A percentile compares a stretch with the other conserved stretches of the same genome.
Evolutionary conservation across 1,140 invertebrate species (phyloP).

Genomic region (Formica exsecta): DNA sequence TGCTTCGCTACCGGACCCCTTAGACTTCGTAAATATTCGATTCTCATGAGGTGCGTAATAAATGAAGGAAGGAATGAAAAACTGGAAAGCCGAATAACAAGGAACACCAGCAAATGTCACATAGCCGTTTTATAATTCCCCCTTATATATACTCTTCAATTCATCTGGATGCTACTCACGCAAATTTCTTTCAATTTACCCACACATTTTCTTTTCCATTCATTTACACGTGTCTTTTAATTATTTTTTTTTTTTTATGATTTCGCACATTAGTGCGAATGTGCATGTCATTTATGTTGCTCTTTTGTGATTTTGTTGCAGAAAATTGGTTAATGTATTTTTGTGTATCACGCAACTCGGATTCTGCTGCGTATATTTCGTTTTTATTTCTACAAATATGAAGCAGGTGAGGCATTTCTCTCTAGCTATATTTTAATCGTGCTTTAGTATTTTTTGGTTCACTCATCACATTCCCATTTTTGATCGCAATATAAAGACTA

Average conservation of each 20-base stretch:
- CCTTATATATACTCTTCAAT: not conserved
- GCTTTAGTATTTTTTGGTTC: not conserved
- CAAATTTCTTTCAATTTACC: slow-evolving; percentile 11
- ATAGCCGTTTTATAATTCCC: not conserved
- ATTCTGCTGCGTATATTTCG: slow-evolving; percentile 98
- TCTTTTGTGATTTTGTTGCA: slow-evolving; percentile 79
- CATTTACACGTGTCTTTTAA: not conserved
- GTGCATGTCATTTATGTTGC: slow-evolving; percentile 65
- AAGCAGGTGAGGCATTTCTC: slow-evolving; percentile 88
- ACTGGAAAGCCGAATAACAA: slow-evolving; percentile 8
- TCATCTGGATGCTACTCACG: not conserved
- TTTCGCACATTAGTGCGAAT: not conserved
- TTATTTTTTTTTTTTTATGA: slow-evolving; percentile 19
- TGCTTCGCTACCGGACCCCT: slow-evolving; percentile 92
- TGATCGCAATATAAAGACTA: not conserved
- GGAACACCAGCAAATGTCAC: slow-evolving; percentile 8
- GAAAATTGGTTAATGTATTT: slow-evolving; percentile 91
- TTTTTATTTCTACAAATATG: slow-evolving; percentile 95
- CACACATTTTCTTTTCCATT: too few species aligned
- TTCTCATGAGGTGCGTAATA: slow-evolving; percentile 86
- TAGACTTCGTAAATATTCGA: slow-evolving; percentile 88
- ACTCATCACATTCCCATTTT: not conserved
- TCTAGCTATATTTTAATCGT: not conserved
- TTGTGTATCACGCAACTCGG: slow-evolving; percentile 96
- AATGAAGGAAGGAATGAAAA: not conserved